Percentiles rank a stretch among this genome's conserved stretches.
phyloP scores from a whole-genome alignment of 2,888 invertebrate genomes.

The Acleris emargana region DNA sequence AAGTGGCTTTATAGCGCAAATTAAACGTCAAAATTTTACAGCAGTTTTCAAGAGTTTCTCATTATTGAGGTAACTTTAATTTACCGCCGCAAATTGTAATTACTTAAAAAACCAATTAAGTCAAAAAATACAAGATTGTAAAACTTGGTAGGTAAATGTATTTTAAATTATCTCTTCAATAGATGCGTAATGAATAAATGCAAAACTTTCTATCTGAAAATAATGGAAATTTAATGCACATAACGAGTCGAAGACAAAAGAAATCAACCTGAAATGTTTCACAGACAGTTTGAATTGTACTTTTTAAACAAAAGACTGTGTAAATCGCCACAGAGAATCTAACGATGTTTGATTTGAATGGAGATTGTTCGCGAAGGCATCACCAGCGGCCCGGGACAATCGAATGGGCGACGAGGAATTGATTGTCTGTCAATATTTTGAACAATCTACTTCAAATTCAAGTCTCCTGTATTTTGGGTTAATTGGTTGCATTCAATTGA shows the following conservation, averaged over 20 bases:
- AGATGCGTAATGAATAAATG: slow-evolving; percentile 16
- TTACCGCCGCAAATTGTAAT: neutral
- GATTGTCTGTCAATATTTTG: neutral
- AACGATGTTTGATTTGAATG: slow-evolving; percentile 32
- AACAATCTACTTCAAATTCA: no score
- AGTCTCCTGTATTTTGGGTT: no score
- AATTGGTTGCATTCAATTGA: no score
- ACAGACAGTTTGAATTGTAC: slow-evolving; percentile 22
- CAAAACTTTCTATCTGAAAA: slow-evolving; percentile 12
- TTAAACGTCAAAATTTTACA: neutral
- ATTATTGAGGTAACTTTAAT: neutral
- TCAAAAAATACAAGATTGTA: no score
- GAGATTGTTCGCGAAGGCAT: neutral
- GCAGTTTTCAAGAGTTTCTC: neutral
- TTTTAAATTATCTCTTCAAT: slow-evolving; percentile 1
- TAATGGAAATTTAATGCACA: slow-evolving; percentile 19
- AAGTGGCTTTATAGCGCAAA: slow-evolving; percentile 8
- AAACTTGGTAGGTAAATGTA: slow-evolving; percentile 1
- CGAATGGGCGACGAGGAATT: neutral
- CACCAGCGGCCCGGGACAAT: neutral
- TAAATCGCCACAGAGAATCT: slow-evolving; percentile 13
- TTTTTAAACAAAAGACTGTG: slow-evolving; percentile 29
- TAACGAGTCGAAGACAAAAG: slow-evolving; percentile 27
- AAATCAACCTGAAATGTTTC: slow-evolving; percentile 21
- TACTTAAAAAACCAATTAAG: no score